Evolutionary conservation across 2,888 invertebrate species (phyloP).

Genomic region (Plebejus melissa): DNA sequence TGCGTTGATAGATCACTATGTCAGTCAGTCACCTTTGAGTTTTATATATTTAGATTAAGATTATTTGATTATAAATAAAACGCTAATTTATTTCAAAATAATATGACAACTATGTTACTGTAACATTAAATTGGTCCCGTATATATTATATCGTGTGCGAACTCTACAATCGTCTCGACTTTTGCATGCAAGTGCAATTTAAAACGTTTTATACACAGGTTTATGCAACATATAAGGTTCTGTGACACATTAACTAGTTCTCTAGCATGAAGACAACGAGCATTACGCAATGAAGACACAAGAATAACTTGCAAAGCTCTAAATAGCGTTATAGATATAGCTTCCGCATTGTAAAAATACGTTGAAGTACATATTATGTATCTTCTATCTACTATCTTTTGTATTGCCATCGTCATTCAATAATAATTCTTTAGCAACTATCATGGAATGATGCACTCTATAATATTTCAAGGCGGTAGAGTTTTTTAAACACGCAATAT

Average conservation of each 20-base stretch:
- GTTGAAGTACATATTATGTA: background rate
- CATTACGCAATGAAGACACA: slow-evolving; percentile 11
- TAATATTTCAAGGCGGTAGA: background rate
- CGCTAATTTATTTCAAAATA: background rate
- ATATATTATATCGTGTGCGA: background rate
- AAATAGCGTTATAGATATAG: slow-evolving; percentile 9
- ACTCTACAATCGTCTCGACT: background rate
- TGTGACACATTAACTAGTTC: slow-evolving; percentile 14
- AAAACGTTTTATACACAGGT: background rate
- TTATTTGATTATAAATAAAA: background rate
- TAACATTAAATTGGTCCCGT: background rate
- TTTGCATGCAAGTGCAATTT: background rate
- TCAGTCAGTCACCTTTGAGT: too few relatives aligned
- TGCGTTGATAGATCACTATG: too few relatives aligned
- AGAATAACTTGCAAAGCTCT: slow-evolving; percentile 20
- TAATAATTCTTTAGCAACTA: background rate
- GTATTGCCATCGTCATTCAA: background rate
- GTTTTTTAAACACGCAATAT: background rate
- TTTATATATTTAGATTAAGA: too few relatives aligned
- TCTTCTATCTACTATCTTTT: background rate
- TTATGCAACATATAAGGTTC: background rate
- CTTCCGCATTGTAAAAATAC: slow-evolving; percentile 25
- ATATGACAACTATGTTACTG: background rate
- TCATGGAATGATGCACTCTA: background rate
- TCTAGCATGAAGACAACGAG: background rate